A percentile compares a stretch with the other conserved stretches of the same genome.
Conservation (phyloP, 2,113 vertebrate genomes). For the Macaca nemestrina region DNA sequence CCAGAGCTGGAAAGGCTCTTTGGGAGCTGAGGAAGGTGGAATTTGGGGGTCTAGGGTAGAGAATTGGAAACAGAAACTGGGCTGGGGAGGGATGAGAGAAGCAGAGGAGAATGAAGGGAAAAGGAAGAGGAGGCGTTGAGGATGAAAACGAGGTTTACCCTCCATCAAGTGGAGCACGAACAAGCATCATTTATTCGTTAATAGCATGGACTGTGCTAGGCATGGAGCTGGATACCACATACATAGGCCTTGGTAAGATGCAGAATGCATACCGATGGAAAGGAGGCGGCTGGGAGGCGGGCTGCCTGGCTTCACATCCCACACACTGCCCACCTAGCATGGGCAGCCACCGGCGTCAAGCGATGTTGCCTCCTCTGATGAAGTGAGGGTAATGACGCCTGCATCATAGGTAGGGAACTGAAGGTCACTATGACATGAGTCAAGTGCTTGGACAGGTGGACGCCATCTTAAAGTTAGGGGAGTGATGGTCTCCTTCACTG, state of each 20-base stretch:
- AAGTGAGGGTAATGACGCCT: fast-evolving
- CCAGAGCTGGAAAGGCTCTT: background rate
- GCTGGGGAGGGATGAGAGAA: background rate
- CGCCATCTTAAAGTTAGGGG: background rate
- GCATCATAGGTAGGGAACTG: fast-evolving
- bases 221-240: background rate
- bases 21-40: too few relatives aligned
- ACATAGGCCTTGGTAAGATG: background rate
- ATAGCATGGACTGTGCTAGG: background rate
- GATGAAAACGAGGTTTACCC: too few relatives aligned
- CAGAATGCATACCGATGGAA: fast-evolving
- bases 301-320: background rate
- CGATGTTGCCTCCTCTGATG: fast-evolving
- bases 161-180: background rate
- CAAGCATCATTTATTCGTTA: background rate
- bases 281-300: background rate
- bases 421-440: background rate
- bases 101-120: too few relatives aligned
- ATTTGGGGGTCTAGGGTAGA: background rate
- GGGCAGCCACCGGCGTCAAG: too few relatives aligned
- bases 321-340: too few relatives aligned
- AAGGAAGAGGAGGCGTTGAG: background rate
- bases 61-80: background rate
- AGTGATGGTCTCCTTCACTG: fast-evolving
- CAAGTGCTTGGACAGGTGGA: background rate